phyloP scores from a whole-genome alignment of 1,140 invertebrate species.

The Scaptomyza hsui region DNA sequence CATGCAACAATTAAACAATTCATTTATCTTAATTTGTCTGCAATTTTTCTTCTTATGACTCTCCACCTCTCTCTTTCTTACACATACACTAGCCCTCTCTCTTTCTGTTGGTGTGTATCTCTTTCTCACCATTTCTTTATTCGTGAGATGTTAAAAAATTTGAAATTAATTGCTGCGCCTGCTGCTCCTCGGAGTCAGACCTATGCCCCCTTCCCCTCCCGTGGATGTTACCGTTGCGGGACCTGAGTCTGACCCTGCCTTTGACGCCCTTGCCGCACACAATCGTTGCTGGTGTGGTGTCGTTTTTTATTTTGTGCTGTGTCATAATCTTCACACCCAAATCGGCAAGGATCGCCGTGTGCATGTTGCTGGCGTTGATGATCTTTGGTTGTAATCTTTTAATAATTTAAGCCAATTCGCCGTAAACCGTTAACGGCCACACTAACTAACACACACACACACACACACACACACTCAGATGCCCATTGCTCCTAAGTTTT shows the following conservation, averaged over 20 bases:
- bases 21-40: conserved; percentile 81
- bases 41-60: conserved; percentile 50
- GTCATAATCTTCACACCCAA: conserved; percentile 80
- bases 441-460: neutral
- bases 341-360: conserved; percentile 40
- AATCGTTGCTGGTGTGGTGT: conserved; percentile 20
- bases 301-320: conserved; percentile 74
- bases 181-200: conserved; percentile 12
- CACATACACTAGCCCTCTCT: neutral
- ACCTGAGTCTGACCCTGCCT: conserved; percentile 15
- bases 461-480: conserved; percentile 23
- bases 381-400: conserved; percentile 78
- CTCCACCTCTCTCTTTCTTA: neutral
- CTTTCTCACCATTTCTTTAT: conserved; percentile 1
- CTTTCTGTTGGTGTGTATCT: conserved; percentile 20
- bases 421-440: conserved; percentile 73
- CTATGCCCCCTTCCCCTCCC: neutral
- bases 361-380: conserved; percentile 52
- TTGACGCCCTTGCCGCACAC: conserved; percentile 30
- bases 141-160: conserved; percentile 61
- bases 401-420: conserved; percentile 82
- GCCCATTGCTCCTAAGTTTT: conserved; percentile 22
- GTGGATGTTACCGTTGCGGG: neutral
- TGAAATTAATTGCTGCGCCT: conserved; percentile 78
- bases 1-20: conserved; percentile 79